These are phyloP conservation scores for Aricia artaxerxes DNA, from an alignment of 2,888 invertebrate genomes.

Conservation along the genomic window DNA sequence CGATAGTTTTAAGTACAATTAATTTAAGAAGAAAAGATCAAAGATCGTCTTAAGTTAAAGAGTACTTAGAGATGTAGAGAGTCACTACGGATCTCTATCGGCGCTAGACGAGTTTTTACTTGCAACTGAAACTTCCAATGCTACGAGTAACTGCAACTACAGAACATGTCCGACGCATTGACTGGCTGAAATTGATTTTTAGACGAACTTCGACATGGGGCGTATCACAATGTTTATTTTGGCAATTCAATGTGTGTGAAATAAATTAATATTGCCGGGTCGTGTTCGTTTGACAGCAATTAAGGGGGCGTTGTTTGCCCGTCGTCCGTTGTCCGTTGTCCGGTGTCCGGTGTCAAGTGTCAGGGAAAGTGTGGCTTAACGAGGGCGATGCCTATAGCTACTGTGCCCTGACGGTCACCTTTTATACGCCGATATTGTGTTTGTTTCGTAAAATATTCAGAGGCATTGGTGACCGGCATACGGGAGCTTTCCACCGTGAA, in stretches of 20 bases:
- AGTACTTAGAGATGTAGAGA: not conserved
- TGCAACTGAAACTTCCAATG: not conserved
- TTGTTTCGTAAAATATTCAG: slow-evolving; percentile 16
- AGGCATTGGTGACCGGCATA: slow-evolving; percentile 18
- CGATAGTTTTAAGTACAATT: not conserved
- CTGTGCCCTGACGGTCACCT: not conserved
- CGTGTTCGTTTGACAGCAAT: slow-evolving; percentile 43
- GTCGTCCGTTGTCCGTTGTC: slow-evolving; percentile 46
- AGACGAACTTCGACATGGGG: not conserved
- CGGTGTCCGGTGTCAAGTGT: slow-evolving; percentile 57
- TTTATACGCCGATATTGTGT: slow-evolving; percentile 16
- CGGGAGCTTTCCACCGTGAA: slow-evolving; percentile 28
- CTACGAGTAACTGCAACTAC: not conserved
- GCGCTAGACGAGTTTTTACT: not conserved
- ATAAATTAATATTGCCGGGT: slow-evolving; percentile 40
- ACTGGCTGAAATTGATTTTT: not conserved
- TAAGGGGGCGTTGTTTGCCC: slow-evolving; percentile 37
- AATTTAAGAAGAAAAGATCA: not conserved
- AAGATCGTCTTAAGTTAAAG: not conserved
- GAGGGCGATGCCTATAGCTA: slow-evolving; percentile 32
- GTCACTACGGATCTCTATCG: not conserved
- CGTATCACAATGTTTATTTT: slow-evolving; percentile 32
- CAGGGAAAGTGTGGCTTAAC: slow-evolving; percentile 42
- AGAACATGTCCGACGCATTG: not conserved
- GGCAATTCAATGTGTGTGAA: slow-evolving; percentile 35